Conservation (phyloP, 2,888 invertebrate genomes). For the Nemoura dubitans region DNA sequence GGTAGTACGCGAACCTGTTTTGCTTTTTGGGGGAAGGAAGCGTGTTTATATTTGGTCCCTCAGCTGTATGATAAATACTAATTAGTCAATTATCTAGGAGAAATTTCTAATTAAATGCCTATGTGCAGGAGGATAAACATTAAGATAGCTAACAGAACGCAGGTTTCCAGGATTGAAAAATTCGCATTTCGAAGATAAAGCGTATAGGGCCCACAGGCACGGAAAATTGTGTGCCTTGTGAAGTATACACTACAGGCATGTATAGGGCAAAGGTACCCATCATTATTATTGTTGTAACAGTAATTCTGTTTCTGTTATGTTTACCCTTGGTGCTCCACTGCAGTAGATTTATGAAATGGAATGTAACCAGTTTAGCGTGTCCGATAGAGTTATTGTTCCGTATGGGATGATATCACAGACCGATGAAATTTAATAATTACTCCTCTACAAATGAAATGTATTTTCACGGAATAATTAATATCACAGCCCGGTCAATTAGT, state of each 20-base stretch:
- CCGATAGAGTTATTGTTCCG: not conserved
- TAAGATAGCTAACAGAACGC: too few species aligned
- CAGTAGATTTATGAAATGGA: not conserved
- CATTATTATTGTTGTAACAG: not conserved
- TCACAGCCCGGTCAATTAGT: constrained; percentile 15
- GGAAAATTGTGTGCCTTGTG: too few species aligned
- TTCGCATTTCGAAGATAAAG: too few species aligned
- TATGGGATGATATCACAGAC: not conserved
- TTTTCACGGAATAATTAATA: constrained; percentile 21
- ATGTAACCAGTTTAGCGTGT: not conserved
- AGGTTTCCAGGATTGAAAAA: too few species aligned
- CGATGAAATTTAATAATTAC: constrained; percentile 22
- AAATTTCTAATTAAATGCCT: not conserved
- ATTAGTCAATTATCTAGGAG: not conserved
- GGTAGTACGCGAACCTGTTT: not conserved
- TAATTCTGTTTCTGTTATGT: not conserved
- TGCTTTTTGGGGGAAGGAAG: not conserved
- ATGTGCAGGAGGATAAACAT: too few species aligned
- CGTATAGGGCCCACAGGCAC: too few species aligned
- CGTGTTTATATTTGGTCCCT: not conserved
- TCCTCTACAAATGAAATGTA: constrained; percentile 17
- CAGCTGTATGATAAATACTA: not conserved
- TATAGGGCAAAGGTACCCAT: not conserved
- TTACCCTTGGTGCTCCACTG: not conserved
- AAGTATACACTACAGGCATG: too few species aligned